A percentile compares a stretch with the other conserved stretches of the same genome.
phyloP scores from a whole-genome alignment of 2,888 invertebrate species.

The Lepetodrilus schrolli region DNA sequence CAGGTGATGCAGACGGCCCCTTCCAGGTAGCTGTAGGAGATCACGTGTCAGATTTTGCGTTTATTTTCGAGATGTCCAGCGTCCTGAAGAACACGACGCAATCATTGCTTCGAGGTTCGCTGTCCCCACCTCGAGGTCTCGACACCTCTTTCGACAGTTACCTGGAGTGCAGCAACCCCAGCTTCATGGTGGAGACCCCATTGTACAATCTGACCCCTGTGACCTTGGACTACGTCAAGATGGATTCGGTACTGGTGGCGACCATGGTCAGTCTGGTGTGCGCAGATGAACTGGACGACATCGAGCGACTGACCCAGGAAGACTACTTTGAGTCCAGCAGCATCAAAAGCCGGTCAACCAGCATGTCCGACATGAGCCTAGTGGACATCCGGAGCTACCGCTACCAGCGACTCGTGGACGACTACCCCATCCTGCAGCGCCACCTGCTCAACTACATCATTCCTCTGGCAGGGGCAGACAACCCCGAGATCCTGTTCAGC shows the following conservation, averaged over 20 bases:
- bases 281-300: conserved; percentile 66
- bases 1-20: too few relatives aligned
- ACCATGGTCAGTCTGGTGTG: conserved; percentile 70
- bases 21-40: conserved; percentile 51
- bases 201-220: conserved; percentile 57
- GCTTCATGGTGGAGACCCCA: conserved; percentile 24
- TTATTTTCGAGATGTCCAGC: conserved; percentile 44
- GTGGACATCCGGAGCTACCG: conserved; percentile 70
- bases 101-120: neutral
- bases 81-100: neutral
- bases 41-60: conserved; percentile 45
- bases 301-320: conserved; percentile 58
- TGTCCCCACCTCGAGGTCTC: conserved; percentile 14
- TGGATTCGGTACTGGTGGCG: conserved; percentile 66
- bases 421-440: conserved; percentile 65
- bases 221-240: conserved; percentile 69
- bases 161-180: neutral
- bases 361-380: conserved; percentile 61
- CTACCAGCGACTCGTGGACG: conserved; percentile 64
- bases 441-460: conserved; percentile 65
- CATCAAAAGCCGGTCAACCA: conserved; percentile 32
- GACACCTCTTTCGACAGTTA: conserved; percentile 22
- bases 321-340: conserved; percentile 50
- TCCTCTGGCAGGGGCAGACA: conserved; percentile 65
- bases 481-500: conserved; percentile 60